Evolutionary conservation across 2,888 invertebrate genomes (phyloP).

Genomic region (Agrilus biguttatus): DNA sequence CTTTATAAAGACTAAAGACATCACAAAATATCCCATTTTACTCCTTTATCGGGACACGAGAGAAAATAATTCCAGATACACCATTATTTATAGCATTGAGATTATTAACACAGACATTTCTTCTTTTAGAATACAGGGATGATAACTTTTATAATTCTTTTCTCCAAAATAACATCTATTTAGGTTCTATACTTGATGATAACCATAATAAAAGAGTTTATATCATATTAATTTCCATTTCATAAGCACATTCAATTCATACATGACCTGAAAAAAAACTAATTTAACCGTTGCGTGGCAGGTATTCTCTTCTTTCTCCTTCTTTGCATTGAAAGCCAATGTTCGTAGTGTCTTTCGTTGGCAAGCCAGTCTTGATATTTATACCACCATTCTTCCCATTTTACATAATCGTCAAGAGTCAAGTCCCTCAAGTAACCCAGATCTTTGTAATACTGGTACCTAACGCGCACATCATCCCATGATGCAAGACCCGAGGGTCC

Average conservation of each 20-base stretch:
- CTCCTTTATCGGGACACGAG: too few relatives aligned
- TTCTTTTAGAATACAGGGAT: too few relatives aligned
- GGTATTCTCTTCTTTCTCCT: slow-evolving; percentile 23
- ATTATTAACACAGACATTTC: too few relatives aligned
- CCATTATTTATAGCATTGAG: too few relatives aligned
- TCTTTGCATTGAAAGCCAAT: slow-evolving; percentile 43
- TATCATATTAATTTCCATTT: background rate
- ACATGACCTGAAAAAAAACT: slow-evolving; percentile 4
- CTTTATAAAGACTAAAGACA: too few relatives aligned
- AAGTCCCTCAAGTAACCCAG: slow-evolving; percentile 70
- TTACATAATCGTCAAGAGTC: slow-evolving; percentile 68
- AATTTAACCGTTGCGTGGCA: slow-evolving; percentile 29
- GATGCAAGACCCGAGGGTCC: slow-evolving; percentile 61
- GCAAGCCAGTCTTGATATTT: slow-evolving; percentile 85
- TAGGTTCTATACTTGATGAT: too few relatives aligned
- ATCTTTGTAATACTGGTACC: slow-evolving; percentile 82
- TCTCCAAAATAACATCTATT: too few relatives aligned
- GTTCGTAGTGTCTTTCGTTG: slow-evolving; percentile 61
- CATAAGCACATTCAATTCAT: background rate
- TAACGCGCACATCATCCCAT: slow-evolving; percentile 80
- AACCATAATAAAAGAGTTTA: too few relatives aligned
- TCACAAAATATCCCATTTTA: too few relatives aligned
- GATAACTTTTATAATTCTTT: too few relatives aligned
- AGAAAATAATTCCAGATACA: too few relatives aligned
- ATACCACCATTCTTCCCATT: slow-evolving; percentile 95